Evolutionary conservation across 2,797 vertebrate genomes (phyloP).

Genomic region (Triplophysa yarkandensis): DNA sequence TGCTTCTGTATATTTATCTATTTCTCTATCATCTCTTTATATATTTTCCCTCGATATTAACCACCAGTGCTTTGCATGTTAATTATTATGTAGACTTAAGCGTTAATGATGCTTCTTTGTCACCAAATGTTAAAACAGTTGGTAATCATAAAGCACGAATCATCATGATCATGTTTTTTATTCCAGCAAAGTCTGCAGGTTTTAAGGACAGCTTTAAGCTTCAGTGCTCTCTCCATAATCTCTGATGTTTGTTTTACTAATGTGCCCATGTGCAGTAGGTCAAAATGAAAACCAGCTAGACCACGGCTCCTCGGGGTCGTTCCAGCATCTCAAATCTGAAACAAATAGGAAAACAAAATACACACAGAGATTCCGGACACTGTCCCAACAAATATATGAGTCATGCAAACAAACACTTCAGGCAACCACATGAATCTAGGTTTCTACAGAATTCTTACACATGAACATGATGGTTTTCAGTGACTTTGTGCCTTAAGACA

Average conservation of each 20-base stretch:
- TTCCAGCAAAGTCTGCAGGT: neutral
- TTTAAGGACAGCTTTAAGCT: neutral
- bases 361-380: conserved; percentile 3
- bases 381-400: conserved; percentile 37
- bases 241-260: conserved; percentile 16
- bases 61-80: conserved; percentile 20
- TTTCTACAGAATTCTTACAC: neutral
- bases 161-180: conserved; percentile 39
- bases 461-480: conserved; percentile 15
- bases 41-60: neutral
- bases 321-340: conserved; percentile 7
- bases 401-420: conserved; percentile 10
- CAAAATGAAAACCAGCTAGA: conserved; percentile 18
- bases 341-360: conserved; percentile 10
- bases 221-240: too few species aligned
- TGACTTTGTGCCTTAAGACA: neutral
- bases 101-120: conserved; percentile 15
- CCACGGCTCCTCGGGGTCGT: neutral
- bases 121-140: conserved; percentile 4
- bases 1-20: conserved; percentile 1
- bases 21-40: conserved; percentile 11
- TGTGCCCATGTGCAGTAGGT: neutral
- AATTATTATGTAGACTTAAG: neutral
- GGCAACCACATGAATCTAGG: conserved; percentile 11
- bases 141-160: neutral